A percentile compares a stretch with the other conserved stretches of the same genome.
Conservation (phyloP, 2,113 vertebrate genomes). For the Podiceps cristatus region DNA sequence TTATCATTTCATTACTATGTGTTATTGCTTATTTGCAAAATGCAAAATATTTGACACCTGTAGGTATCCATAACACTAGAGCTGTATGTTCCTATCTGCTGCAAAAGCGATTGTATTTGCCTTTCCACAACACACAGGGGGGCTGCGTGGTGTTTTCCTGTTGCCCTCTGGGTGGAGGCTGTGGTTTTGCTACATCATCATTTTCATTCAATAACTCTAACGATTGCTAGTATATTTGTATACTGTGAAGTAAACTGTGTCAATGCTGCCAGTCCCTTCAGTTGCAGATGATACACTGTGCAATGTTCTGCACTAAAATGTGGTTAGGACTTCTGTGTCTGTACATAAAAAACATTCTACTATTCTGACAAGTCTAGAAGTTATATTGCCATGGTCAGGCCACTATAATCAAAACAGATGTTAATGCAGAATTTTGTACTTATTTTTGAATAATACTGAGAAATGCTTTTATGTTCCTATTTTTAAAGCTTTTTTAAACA, state of each 20-base stretch:
- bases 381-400: neutral
- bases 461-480: neutral
- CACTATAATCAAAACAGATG: neutral
- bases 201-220: neutral
- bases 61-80: neutral
- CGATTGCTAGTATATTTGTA: neutral
- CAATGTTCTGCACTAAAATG: neutral
- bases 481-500: neutral
- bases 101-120: neutral
- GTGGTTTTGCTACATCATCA: neutral
- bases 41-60: neutral
- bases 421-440: neutral
- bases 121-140: fast-evolving
- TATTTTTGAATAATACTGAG: neutral
- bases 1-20: neutral
- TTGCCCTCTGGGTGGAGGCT: neutral
- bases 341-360: neutral
- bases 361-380: neutral
- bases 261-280: neutral
- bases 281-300: neutral
- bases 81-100: neutral
- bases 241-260: neutral
- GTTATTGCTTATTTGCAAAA: neutral
- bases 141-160: neutral
- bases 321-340: neutral